Evolutionary conservation across 2,113 vertebrate genomes (phyloP).

Genomic region (Fulica atra): DNA sequence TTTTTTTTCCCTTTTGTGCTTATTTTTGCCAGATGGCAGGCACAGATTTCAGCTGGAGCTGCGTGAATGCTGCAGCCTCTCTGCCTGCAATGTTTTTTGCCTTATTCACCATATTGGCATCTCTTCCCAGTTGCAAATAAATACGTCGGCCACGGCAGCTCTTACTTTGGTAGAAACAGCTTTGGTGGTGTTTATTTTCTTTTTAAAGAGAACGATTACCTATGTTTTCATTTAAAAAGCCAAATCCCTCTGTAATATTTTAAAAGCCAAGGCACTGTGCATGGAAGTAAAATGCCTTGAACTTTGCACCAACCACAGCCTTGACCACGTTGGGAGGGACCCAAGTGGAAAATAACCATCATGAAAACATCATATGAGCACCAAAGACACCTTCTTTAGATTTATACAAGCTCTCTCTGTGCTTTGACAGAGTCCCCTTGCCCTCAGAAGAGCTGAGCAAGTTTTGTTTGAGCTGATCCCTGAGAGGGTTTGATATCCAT

Average conservation of each 20-base stretch:
- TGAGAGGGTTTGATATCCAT: neutral
- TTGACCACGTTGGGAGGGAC: neutral
- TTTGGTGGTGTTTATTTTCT: neutral
- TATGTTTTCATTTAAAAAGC: neutral
- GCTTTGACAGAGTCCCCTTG: neutral
- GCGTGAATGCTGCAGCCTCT: neutral
- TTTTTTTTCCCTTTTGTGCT: neutral
- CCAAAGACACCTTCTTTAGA: neutral
- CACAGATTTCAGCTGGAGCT: constrained; percentile 31
- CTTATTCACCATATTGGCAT: neutral
- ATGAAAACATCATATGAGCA: neutral
- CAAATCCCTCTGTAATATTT: neutral
- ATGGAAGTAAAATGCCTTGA: neutral
- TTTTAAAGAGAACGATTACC: neutral
- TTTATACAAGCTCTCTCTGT: neutral
- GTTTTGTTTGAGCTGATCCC: neutral
- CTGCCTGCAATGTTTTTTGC: neutral
- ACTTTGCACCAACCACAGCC: neutral
- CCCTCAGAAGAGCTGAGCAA: neutral
- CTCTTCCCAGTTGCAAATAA: neutral
- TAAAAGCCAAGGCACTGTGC: neutral
- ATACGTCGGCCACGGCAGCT: neutral
- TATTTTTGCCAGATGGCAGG: constrained; percentile 59
- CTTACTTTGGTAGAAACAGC: neutral
- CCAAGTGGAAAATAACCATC: neutral